A percentile compares a stretch with the other conserved stretches of the same genome.
Conservation (phyloP, 2,888 invertebrate species). For the Arctia plantaginis region DNA sequence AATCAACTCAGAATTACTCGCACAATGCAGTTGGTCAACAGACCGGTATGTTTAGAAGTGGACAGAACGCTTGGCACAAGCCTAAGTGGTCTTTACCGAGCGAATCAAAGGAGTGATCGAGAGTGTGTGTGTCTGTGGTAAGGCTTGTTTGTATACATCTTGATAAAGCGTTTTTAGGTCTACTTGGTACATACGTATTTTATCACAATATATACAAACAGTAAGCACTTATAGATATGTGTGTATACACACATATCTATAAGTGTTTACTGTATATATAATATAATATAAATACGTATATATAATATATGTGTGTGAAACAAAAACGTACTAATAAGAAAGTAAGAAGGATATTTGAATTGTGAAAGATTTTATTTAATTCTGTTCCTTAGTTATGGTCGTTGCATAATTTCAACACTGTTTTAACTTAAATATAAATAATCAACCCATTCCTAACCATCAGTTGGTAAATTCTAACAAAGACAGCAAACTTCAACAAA, state of each 20-base stretch:
- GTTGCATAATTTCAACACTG: background rate
- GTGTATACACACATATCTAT: no score
- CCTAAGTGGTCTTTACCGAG: slow-evolving; percentile 3
- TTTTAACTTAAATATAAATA: background rate
- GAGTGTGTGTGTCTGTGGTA: background rate
- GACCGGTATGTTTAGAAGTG: slow-evolving; percentile 7
- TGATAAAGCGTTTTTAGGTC: background rate
- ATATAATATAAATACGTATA: no score
- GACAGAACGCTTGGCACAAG: slow-evolving; percentile 8
- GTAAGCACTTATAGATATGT: background rate
- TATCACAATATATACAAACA: background rate
- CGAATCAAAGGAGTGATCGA: background rate
- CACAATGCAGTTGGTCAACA: slow-evolving; percentile 33
- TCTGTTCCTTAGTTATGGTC: background rate
- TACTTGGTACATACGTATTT: background rate
- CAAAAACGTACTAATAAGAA: background rate
- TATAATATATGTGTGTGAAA: no score
- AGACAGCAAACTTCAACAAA: background rate
- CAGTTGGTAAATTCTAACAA: background rate
- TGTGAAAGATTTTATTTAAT: background rate
- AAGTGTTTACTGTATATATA: no score
- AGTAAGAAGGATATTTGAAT: background rate
- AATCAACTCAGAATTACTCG: slow-evolving; percentile 23
- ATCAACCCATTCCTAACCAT: background rate
- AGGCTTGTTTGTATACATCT: background rate